Conservation (phyloP, 35 echinoderm and acorn worm genomes). For the Lytechinus pictus region DNA sequence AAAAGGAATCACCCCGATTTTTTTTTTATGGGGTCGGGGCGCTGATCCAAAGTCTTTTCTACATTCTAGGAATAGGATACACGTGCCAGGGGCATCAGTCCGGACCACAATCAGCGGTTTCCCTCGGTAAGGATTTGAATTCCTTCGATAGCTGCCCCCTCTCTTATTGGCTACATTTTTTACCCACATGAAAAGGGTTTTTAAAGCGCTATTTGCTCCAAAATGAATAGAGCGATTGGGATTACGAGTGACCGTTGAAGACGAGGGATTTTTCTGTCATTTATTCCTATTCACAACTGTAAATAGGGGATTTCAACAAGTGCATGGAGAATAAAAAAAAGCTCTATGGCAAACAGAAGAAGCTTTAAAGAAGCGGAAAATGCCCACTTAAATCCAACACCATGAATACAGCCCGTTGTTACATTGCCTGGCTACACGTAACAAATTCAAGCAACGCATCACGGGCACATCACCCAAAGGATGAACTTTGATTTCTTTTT, state of each 20-base stretch:
- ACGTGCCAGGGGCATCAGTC: background rate
- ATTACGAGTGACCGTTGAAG: background rate
- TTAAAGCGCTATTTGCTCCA: background rate
- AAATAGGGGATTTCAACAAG: background rate
- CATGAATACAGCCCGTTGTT: background rate
- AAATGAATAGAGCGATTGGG: background rate
- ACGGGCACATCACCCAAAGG: background rate
- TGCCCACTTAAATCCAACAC: background rate
- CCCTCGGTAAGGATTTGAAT: background rate
- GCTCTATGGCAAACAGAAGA: constrained; percentile 1
- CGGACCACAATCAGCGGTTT: background rate
- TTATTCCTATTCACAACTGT: background rate
- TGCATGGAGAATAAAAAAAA: background rate
- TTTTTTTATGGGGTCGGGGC: too few relatives aligned
- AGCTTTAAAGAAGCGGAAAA: background rate
- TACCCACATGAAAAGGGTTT: background rate
- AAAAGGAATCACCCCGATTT: background rate
- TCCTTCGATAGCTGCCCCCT: background rate
- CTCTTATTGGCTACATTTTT: background rate
- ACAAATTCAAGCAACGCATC: background rate
- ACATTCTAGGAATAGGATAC: background rate
- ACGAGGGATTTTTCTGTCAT: background rate
- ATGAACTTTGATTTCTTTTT: too few relatives aligned
- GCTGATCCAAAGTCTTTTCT: background rate
- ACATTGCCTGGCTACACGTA: background rate